Evolutionary conservation across 2,113 vertebrate genomes (phyloP), one percentile per base, ranked within the genome.

Genomic region (Nematolebias whitei): DNA sequence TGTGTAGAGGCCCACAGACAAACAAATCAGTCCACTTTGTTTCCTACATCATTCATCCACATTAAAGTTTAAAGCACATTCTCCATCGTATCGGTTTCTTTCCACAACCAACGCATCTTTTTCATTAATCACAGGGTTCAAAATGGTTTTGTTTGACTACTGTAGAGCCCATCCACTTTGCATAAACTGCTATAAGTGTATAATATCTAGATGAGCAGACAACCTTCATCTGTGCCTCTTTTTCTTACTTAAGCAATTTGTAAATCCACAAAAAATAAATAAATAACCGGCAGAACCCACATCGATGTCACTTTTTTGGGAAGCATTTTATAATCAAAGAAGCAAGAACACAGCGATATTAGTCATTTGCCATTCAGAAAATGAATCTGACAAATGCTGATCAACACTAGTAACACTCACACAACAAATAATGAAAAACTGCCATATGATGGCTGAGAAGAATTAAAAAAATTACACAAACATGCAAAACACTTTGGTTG

Each of bases 401-500:
- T 55, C 20, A 73, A 68, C 53, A 78, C 59, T 39, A 41, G 26
- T 70, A 75, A 83, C 71, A 79, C 54, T 76, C 79, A 89, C 76
- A 85, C 32, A 63, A 78, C 64, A 87, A 76, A 69, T 70, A 61
- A 87, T 79, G 76, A 72, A 73, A 78, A 73, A 78, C 59, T 83
- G 78, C 62, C 69, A 79, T 83, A 83, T 82, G 76, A 68, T 65
- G 67, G 86, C 78, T 63, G 60, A 84, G 76, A 80, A 78, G 35
- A 67, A 76, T 55, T 81, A 73, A 78, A 92, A n/a, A 85, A 76
- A 78, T 85, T 90, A 84, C 87, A 91, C 88, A 91, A 83, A 90
- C 92, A 93, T 93, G 92, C 93, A 93, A 91, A 93, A 90, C 78
- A 91, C 90, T 92, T 87, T 86, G 89, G 84, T 87, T 91, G 87